A percentile compares a stretch with the other conserved stretches of the same genome.
Evolutionary conservation across 1,140 invertebrate species (phyloP).

Genomic region (Episyrphus balteatus): DNA sequence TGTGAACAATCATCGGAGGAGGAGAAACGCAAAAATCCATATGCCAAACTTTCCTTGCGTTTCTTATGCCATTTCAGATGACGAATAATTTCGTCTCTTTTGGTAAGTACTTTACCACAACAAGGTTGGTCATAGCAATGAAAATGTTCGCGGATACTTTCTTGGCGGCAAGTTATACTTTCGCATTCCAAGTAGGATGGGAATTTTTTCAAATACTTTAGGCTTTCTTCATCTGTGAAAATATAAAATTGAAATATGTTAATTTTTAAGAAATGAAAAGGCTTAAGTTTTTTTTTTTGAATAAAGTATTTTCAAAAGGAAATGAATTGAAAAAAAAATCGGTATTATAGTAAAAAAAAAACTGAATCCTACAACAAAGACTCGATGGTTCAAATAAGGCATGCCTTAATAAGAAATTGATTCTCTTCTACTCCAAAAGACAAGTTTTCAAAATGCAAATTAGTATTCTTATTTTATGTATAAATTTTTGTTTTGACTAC

Average conservation of each 20-base stretch:
- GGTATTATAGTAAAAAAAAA: not conserved
- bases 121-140: constrained; percentile 84
- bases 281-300: not conserved
- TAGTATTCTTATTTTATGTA: no score
- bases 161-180: constrained; percentile 25
- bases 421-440: no score
- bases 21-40: constrained; percentile 89
- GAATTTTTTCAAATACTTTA: constrained; percentile 29
- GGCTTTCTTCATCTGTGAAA: constrained; percentile 24
- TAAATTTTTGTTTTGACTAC: no score
- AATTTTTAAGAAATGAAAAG: not conserved
- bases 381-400: not conserved
- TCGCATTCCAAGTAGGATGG: constrained; percentile 35
- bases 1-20: constrained; percentile 84
- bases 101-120: constrained; percentile 78
- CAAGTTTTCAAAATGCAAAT: no score
- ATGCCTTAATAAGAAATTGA: no score
- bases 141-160: constrained; percentile 71
- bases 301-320: not conserved
- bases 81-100: constrained; percentile 97
- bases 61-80: constrained; percentile 98
- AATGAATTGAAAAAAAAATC: not conserved
- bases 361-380: constrained; percentile 1
- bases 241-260: not conserved
- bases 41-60: constrained; percentile 88